Base-by-base conservation (phyloP, 2,888 invertebrate genomes). In the Heteromyza rotundicornis region DNA sequence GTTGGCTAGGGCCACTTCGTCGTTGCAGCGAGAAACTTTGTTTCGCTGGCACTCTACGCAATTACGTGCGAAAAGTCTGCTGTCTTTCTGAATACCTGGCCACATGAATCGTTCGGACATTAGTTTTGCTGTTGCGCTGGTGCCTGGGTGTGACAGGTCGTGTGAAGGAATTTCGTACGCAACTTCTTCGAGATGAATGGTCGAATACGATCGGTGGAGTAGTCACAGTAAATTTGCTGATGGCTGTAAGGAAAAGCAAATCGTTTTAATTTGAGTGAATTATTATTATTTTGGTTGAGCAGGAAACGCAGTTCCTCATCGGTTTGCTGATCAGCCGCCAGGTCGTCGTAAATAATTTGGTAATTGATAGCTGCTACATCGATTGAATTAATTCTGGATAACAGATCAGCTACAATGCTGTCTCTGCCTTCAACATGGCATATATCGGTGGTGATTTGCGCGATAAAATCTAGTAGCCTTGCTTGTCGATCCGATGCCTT, bases 361-460 rank as follows among this genome's bases (percentile, higher is more conserved):
- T 32, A 5, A 12, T 8, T n/a, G n/a, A n/a, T n/a, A n/a, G n/a
- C n/a, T n/a, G n/a, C n/a, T n/a, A n/a, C n/a, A n/a, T n/a, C n/a
- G 12, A 32, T 12, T 5, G 32, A 32, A 8, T 32, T 5, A 12
- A 32, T 32, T 5, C 32, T 5, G 32, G 32, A 32, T 12, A 32
- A 32, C 32, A 32, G 32, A 32, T 32, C 32, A 32, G 32, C 32
- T 5, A 32, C 32, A 12, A 32, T 12, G 12, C 12, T 32, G 5
- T 32, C 7, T 32, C 12, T 12, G 32, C 32, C 32, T 32, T 5
- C 7, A 32, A 32, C 12, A 32, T 64, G 64, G 7, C 53, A 22
- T n/a, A 65, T 68, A 7, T 65, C 60, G 20, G 59, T 66, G 2
- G 64, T 61, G 36, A 60, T 36, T 51, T 60, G 57, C 16, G 57